Evolutionary conservation across 2,888 invertebrate species (phyloP), one percentile per base, ranked within the genome.

Genomic region (Amitus sp.): DNA sequence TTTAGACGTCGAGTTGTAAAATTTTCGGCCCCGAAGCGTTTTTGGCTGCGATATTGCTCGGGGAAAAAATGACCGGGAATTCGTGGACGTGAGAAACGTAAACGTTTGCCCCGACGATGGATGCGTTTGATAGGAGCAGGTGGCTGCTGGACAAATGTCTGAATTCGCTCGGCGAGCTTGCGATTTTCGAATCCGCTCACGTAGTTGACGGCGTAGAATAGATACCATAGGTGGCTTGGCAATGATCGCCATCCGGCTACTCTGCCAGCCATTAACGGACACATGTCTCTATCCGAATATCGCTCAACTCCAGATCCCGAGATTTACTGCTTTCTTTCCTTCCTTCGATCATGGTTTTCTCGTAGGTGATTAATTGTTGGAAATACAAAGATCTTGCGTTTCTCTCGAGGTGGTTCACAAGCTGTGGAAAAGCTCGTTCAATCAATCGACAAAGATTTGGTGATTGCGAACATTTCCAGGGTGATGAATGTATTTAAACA

Each of bases 241-340:
- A 80, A 80, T 80, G 80, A 80, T 80, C 79, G 75, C 77, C 78
- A 77, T 70, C 76, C 75, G 77, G 78, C 71, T 76, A 76, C 79
- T 75, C 70, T 75, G 76, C 76, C 75, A 74, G 72, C 79, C 78
- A 80, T 80, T 80, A 79, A 79, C 76, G 75, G 77, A 78, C 79
- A 80, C 76, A 75, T 80, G 79, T 80, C 80, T 77, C 76, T 75
- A 75, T 79, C 72, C 69, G 72, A 72, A 71, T 72, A 73, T 73
- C 57, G 64, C 54, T 67, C 62, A 54, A 67, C 65, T 61, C 66
- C 45, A 63, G 72, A 71, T 67, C 64, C 66, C 50, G 63, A 69
- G 68, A 73, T 73, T 73, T 72, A 73, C 72, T 68, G 69, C 65
- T 63, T 63, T 67, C 62, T 61, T 68, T 67, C 62, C 62, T 68